Base-by-base conservation (phyloP, 2,888 invertebrate species). In the Drosophila stalkeri region DNA sequence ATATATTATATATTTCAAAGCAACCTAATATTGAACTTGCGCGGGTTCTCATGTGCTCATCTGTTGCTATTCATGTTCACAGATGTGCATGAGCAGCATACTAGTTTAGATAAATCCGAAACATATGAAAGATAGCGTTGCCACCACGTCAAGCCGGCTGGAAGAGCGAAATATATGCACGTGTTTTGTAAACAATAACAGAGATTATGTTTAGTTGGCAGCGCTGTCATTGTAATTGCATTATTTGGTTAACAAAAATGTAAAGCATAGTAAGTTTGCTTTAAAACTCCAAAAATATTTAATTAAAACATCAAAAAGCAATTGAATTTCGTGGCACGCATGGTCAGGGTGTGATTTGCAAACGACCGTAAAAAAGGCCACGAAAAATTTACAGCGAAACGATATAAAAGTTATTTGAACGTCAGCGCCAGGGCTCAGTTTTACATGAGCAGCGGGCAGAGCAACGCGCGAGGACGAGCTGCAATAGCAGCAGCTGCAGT, bases 351-450 rank as follows among this genome's bases (percentile, higher is more conserved):
- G 54, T 49, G 55, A 69, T 16, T 60, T 27, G 47, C 59, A 9
- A 41, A 43, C 27, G 33, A 64, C 18, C 37, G 51, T 33, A 49
- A 43, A 57, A 70, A 72, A 62, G 63, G 23, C 37, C 43, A 41
- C 77, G 61, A 66, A 46, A 37, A 67, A 54, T 37, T 41, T 33
- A 9, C 62, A 35, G 18, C 51, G 44, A 65, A 81, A 66, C 75
- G 56, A 74, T 88, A 89, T 89, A 88, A 89, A 89, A 89, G 81
- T 88, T 55, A 90, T 88, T 89, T 79, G 66, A 33, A 57, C 52
- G 56, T 67, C 68, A 59, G 33, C 46, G 44, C 47, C 49, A 41
- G 67, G 54, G 57, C 70, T 76, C 89, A 86, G 87, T 86, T 90
- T 76, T 80, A 80, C 85, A 90, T 89, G 86, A 86, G 71, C 90